Evolutionary conservation across 2,888 invertebrate genomes (phyloP).

Genomic region (Oscheius sp.): DNA sequence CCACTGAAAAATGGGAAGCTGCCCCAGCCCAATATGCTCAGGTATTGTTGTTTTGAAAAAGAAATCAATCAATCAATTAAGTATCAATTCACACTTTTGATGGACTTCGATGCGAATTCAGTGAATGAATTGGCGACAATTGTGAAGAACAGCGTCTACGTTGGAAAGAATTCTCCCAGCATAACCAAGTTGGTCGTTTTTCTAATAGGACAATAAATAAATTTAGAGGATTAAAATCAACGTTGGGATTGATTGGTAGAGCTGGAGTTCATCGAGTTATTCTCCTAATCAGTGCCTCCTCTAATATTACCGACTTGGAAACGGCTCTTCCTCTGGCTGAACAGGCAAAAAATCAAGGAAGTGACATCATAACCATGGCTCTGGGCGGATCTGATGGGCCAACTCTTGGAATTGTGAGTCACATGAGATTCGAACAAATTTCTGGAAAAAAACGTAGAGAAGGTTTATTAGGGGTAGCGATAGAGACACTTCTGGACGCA

Average conservation of each 20-base stretch:
- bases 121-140: slow-evolving; percentile 24
- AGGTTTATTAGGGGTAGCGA: not conserved
- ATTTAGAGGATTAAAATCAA: slow-evolving; percentile 17
- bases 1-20: slow-evolving; percentile 19
- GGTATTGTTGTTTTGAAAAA: not conserved
- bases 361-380: slow-evolving; percentile 8
- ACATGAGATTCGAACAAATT: not conserved
- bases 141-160: not conserved
- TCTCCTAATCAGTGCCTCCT: slow-evolving; percentile 7
- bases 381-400: slow-evolving; percentile 2
- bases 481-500: slow-evolving; percentile 4
- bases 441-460: not conserved
- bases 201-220: not conserved
- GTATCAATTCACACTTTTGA: slow-evolving; percentile 38
- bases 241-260: slow-evolving; percentile 1
- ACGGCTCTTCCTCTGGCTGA: slow-evolving; percentile 2
- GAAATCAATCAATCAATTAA: slow-evolving; percentile 11
- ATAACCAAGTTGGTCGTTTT: not conserved
- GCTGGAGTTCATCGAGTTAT: not conserved
- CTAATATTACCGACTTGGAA: slow-evolving; percentile 15
- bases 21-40: slow-evolving; percentile 17
- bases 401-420: slow-evolving; percentile 15
- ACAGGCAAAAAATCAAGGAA: not conserved
- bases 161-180: slow-evolving; percentile 15
- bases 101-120: slow-evolving; percentile 36